Evolutionary conservation across 1,140 invertebrate genomes (phyloP), one percentile per base, ranked within the genome.

Genomic region (Thaumetopoea pityocampa): DNA sequence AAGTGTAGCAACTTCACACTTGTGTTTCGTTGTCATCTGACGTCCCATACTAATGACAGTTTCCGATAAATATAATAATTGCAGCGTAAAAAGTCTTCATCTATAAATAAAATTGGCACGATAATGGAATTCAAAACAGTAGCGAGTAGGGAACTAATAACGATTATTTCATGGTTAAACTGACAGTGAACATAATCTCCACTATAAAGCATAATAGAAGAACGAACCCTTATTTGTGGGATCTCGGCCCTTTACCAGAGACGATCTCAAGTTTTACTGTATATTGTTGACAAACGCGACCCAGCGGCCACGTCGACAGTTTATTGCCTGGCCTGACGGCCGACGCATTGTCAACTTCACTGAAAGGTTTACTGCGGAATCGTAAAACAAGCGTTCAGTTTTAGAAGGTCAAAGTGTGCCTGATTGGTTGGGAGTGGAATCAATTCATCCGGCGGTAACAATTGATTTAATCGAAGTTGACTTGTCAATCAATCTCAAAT

Each of bases 311-410:
- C 41, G 54, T 51, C 51, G 51, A 50, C 52, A 55, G 50, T 73
- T 73, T 73, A 73, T 60, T 48, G 53, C 50, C 30, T 30, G 44
- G 35, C 33, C 33, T 44, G 54, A 49, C 50, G 49, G 40, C 29
- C 47, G 50, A 50, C 41, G 55, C 57, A 68, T 65, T 71, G 61
- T 65, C 60, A 40, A 61, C 47, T 56, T 55, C 46, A 45, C 51
- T 56, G 57, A 66, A 65, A 60, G 61, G 59, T 71, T 74, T 61
- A 67, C 50, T 45, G 51, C 29, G 37, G 26, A 28, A 23, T 56
- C 62, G 35, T 72, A 72, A 70, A 58, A 34, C 34, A 52, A 52
- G 29, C 29, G 22, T 29, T 34, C 35, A 20, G 37, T 46, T 48
- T 60, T 46, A 43, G 54, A 51, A 50, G 61, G 63, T 54, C 60